A percentile compares a stretch with the other conserved stretches of the same genome.
Conservation (phyloP, 2,888 invertebrate genomes). For the Apamea anceps region DNA sequence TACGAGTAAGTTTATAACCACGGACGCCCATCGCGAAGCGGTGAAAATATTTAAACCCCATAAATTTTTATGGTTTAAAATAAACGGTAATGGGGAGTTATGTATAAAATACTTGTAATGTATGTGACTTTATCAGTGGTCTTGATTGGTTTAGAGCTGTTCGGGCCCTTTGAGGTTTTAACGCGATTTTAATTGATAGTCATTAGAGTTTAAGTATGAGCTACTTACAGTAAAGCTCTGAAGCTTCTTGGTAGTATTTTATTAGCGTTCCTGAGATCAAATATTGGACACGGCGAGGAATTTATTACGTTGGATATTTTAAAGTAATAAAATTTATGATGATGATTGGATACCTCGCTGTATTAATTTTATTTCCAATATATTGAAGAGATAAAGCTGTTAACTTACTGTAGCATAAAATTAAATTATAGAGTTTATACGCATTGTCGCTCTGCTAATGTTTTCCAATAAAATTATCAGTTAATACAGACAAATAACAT, state of each 20-base stretch:
- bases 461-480: conserved; percentile 20
- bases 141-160: conserved; percentile 74
- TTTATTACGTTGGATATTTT: conserved; percentile 38
- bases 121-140: conserved; percentile 78
- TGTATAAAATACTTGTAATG: conserved; percentile 79
- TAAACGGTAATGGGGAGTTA: conserved; percentile 78
- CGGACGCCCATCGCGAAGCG: conserved; percentile 76
- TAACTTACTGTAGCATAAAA: conserved; percentile 4
- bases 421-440: conserved; percentile 1
- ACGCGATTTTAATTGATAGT: conserved; percentile 74
- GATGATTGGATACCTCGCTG: conserved; percentile 18
- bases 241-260: conserved; percentile 51
- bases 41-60: conserved; percentile 86
- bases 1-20: conserved; percentile 72
- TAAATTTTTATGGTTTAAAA: conserved; percentile 83
- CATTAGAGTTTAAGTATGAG: conserved; percentile 67
- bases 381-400: conserved; percentile 22
- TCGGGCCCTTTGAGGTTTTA: conserved; percentile 77
- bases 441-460: conserved; percentile 14
- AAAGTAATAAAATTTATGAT: conserved; percentile 35
- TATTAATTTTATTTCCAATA: conserved; percentile 15
- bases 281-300: conserved; percentile 43
- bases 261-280: conserved; percentile 45
- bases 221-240: conserved; percentile 55
- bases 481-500: not conserved